Evolutionary conservation across 2,113 vertebrate species (phyloP).

Genomic region (Cyprinodon variegatus): DNA sequence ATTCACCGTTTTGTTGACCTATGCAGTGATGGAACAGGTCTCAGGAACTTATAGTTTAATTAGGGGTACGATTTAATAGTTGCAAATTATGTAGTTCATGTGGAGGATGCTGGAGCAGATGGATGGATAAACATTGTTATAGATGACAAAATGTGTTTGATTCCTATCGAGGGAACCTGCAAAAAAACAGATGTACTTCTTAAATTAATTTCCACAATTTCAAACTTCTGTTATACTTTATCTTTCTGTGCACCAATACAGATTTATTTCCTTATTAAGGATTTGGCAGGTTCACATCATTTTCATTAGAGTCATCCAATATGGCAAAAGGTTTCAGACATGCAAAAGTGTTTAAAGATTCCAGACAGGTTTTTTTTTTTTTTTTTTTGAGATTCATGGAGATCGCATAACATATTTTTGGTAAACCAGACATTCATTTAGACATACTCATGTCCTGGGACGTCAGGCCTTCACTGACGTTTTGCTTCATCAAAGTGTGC

Average conservation of each 20-base stretch:
- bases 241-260: not conserved
- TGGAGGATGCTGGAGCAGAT: not conserved
- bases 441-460: conserved; percentile 49
- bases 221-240: not conserved
- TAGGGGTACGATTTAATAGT: too few species aligned
- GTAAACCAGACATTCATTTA: conserved; percentile 19
- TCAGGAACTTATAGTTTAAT: too few species aligned
- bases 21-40: too few species aligned
- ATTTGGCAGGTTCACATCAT: not conserved
- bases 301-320: not conserved
- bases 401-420: not conserved
- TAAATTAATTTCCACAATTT: not conserved
- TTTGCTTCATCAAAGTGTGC: conserved; percentile 50
- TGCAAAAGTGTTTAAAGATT: not conserved
- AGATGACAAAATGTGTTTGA: not conserved
- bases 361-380: not conserved
- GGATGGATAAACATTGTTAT: not conserved
- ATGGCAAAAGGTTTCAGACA: not conserved
- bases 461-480: conserved; percentile 11
- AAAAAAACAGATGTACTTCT: not conserved
- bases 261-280: not conserved
- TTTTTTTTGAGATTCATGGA: conserved; percentile 1
- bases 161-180: not conserved
- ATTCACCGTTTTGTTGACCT: not conserved
- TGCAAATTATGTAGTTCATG: too few species aligned